These are phyloP conservation scores for Athripsodes cinereus DNA, from an alignment of 2,888 invertebrate species.

Conservation along the genomic window DNA sequence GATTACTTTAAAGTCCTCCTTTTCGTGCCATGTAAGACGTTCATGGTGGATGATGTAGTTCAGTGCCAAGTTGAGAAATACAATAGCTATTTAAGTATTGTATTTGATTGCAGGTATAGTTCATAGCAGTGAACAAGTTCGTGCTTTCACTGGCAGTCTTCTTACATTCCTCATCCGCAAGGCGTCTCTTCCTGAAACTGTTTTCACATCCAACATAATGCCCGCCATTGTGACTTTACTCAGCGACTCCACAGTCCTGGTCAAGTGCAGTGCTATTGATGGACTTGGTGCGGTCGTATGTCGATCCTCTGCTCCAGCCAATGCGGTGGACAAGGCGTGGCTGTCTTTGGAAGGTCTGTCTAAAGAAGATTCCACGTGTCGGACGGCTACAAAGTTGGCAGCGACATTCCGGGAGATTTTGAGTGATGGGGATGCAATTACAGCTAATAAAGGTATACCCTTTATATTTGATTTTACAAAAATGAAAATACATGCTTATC, in stretches of 20 bases:
- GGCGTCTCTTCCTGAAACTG: constrained; percentile 15
- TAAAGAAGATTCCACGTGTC: constrained; percentile 7
- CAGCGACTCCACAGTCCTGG: constrained; percentile 54
- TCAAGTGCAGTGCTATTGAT: constrained; percentile 25
- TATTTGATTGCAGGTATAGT: constrained; percentile 52
- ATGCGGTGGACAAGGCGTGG: constrained; percentile 23
- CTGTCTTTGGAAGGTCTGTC: constrained; percentile 35
- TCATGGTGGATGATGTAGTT: too few relatives aligned
- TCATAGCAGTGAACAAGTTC: constrained; percentile 55
- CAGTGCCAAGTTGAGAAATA: too few relatives aligned
- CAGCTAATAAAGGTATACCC: constrained; percentile 19
- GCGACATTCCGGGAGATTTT: constrained; percentile 10
- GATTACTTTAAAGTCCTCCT: too few relatives aligned
- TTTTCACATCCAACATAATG: constrained; percentile 44
- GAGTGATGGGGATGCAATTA: constrained; percentile 7
- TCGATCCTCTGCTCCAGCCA: constrained; percentile 9
- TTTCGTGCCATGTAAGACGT: too few relatives aligned
- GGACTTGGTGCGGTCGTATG: constrained; percentile 20
- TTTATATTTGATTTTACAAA: too few relatives aligned
- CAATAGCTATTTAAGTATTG: too few relatives aligned
- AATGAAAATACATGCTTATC: too few relatives aligned
- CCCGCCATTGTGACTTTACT: constrained; percentile 67
- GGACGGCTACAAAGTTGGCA: constrained; percentile 12
- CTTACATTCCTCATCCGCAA: constrained; percentile 47
- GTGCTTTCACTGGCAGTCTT: constrained; percentile 54